A percentile compares a stretch with the other conserved stretches of the same genome.
phyloP scores from a whole-genome alignment of 37 sponge, comb jelly and placozoan species.

The Cladorhizidae sp. region DNA sequence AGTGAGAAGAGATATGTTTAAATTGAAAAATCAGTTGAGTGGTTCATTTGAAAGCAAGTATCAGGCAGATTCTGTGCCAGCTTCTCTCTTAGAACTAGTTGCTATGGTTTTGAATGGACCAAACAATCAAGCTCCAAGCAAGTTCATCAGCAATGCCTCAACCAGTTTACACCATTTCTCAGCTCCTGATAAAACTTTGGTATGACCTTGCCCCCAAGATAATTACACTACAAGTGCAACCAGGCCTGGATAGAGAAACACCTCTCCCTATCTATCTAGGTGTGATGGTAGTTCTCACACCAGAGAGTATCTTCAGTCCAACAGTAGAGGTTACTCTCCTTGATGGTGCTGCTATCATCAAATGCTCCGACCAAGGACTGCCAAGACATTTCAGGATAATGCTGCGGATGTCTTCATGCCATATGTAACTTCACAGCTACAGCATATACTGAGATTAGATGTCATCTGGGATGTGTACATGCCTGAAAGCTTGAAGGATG shows the following conservation, averaged over 20 bases:
- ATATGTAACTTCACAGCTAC: no score
- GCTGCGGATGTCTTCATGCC: no score
- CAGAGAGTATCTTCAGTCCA: no score
- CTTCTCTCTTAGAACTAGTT: neutral
- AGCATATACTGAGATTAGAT: no score
- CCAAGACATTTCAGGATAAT: no score
- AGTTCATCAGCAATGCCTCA: neutral
- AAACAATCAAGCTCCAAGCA: neutral
- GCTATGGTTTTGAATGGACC: conserved; percentile 30
- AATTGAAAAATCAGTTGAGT: neutral
- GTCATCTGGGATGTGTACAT: no score
- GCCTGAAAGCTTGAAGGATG: no score
- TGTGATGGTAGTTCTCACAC: no score
- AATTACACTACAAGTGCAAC: neutral
- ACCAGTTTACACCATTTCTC: neutral
- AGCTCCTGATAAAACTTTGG: conserved; percentile 15
- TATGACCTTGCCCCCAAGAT: neutral
- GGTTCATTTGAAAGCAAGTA: conserved; percentile 14
- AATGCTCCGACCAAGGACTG: no score
- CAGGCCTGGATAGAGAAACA: conserved; percentile 24
- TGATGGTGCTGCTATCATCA: no score
- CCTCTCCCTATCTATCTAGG: conserved; percentile 34
- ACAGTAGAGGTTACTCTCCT: no score
- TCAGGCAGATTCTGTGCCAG: conserved; percentile 1
- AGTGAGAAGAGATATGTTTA: conserved; percentile 22